Percentiles rank a stretch among this genome's conserved stretches.
Conservation (phyloP, 2,113 vertebrate genomes). For the Donacobius atricapilla region DNA sequence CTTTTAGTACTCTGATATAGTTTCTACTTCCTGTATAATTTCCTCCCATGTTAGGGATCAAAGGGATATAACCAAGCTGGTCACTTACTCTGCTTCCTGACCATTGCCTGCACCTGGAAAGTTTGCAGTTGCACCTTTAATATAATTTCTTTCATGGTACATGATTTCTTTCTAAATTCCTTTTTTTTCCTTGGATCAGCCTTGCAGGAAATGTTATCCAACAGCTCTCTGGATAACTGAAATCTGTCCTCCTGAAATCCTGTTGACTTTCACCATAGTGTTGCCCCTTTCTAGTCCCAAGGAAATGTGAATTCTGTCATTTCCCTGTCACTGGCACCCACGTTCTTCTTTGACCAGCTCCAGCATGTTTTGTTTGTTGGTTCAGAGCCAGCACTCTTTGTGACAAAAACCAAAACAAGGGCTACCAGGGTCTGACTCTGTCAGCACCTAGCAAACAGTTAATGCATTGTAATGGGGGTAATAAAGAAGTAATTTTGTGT, state of each 20-base stretch:
- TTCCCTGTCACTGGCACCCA: neutral
- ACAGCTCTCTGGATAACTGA: neutral
- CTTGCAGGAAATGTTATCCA: neutral
- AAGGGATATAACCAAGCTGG: neutral
- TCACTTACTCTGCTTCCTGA: neutral
- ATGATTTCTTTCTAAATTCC: neutral
- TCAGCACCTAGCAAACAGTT: slow-evolving; percentile 4
- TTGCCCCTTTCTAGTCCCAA: neutral
- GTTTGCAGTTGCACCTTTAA: neutral
- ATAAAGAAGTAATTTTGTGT: slow-evolving; percentile 25
- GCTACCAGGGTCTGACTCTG: neutral
- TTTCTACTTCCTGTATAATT: neutral
- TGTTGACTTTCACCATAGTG: neutral
- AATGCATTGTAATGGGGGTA: slow-evolving; percentile 7
- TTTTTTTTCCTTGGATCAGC: neutral
- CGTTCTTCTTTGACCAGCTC: neutral
- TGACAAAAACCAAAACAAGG: neutral
- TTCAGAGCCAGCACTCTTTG: neutral
- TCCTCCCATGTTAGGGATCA: neutral
- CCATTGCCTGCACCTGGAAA: neutral
- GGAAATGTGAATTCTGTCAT: slow-evolving; percentile 22
- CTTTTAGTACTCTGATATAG: neutral
- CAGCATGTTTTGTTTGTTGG: neutral
- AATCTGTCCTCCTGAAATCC: neutral
- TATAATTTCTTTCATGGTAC: neutral